These are phyloP conservation scores for Corythornis madagascariensis DNA, from an alignment of 2,113 vertebrate species.

Conservation along the genomic window DNA sequence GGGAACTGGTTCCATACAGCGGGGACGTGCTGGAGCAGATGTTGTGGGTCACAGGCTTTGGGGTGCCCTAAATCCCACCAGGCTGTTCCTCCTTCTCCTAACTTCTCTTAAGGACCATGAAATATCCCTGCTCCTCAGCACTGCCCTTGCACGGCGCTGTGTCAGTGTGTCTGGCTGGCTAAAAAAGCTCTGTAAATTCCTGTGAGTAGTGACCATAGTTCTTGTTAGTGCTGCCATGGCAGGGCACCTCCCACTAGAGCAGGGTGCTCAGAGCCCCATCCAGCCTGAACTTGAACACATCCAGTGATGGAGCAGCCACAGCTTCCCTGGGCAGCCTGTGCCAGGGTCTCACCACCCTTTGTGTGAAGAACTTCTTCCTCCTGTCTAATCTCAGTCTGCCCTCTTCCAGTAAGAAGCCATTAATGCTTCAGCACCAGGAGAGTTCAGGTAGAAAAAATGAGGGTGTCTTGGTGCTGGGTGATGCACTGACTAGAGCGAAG, in stretches of 20 bases:
- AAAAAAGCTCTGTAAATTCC: background rate
- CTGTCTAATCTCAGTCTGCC: too few species aligned
- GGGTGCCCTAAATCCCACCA: background rate
- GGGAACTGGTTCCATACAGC: background rate
- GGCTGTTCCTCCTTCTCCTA: background rate
- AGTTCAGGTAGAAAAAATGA: background rate
- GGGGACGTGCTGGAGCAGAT: constrained; percentile 27
- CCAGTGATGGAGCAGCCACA: too few species aligned
- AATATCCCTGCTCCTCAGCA: accelerated
- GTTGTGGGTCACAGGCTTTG: background rate
- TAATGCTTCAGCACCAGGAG: background rate
- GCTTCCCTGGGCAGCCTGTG: too few species aligned
- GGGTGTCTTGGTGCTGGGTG: accelerated
- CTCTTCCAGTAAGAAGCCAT: too few species aligned
- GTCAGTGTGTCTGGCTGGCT: background rate
- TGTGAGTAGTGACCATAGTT: accelerated
- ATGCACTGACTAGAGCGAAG: background rate
- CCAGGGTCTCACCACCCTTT: too few species aligned
- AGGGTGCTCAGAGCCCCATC: too few species aligned
- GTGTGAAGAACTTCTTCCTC: too few species aligned
- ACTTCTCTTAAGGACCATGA: background rate
- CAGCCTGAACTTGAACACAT: too few species aligned
- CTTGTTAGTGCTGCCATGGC: too few species aligned
- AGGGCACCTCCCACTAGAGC: too few species aligned
- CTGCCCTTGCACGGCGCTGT: accelerated